phyloP scores from a whole-genome alignment of 2,888 invertebrate genomes.

The Cotesia congregata region DNA sequence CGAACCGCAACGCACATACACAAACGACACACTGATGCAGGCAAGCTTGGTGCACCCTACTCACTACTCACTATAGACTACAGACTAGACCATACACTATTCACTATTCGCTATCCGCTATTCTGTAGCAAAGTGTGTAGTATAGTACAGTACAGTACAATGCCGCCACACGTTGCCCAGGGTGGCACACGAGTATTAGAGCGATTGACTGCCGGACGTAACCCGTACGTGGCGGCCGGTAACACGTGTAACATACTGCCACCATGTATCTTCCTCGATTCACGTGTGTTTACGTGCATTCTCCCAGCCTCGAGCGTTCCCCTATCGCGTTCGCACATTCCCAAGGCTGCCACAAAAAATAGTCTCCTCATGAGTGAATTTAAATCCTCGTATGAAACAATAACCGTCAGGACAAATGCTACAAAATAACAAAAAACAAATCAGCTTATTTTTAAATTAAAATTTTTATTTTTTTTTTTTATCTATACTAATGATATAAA shows the following conservation, averaged over 20 bases:
- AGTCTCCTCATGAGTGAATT: background rate
- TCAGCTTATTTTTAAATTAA: no score
- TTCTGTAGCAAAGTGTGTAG: conserved; percentile 39
- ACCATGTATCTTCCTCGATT: conserved; percentile 67
- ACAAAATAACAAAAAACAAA: no score
- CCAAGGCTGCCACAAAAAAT: conserved; percentile 36
- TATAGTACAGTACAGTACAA: conserved; percentile 14
- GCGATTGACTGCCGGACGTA: conserved; percentile 70
- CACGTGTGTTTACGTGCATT: conserved; percentile 59
- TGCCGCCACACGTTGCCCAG: conserved; percentile 29
- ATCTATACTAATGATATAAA: no score
- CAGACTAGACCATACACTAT: background rate
- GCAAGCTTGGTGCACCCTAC: conserved; percentile 5
- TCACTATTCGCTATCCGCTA: background rate
- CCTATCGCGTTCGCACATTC: conserved; percentile 56
- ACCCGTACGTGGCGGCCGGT: conserved; percentile 68
- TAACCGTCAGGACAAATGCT: background rate
- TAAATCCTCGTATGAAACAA: background rate
- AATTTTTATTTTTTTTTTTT: no score
- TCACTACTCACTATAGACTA: background rate
- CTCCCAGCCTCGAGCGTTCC: conserved; percentile 52
- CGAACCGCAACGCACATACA: conserved; percentile 51
- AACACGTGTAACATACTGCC: conserved; percentile 70
- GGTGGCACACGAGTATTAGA: conserved; percentile 67
- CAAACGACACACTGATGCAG: conserved; percentile 29